phyloP scores from a whole-genome alignment of 2,888 invertebrate genomes.

The Pheosia tremula region DNA sequence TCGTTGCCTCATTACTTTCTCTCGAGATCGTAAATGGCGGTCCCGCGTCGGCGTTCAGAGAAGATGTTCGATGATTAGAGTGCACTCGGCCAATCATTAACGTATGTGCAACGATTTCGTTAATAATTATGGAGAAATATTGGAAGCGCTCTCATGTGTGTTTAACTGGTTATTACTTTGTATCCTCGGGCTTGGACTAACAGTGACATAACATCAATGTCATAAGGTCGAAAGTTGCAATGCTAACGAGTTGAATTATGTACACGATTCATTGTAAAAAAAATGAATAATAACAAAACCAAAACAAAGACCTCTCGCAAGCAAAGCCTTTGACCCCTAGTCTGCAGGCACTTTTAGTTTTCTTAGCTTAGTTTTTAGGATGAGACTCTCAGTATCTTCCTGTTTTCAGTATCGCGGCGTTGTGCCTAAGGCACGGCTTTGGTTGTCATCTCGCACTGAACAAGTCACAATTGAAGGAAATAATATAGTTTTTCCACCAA shows the following conservation, averaged over 20 bases:
- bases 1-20: conserved; percentile 51
- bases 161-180: conserved; percentile 75
- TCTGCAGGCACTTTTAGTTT: too few species aligned
- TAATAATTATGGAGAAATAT: conserved; percentile 73
- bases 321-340: too few species aligned
- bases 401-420: conserved; percentile 48
- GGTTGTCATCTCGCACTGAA: conserved; percentile 55
- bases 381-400: conserved; percentile 31
- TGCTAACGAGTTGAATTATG: not conserved
- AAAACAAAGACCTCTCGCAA: too few species aligned
- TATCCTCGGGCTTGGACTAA: conserved; percentile 65
- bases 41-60: conserved; percentile 47
- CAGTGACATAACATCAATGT: conserved; percentile 55
- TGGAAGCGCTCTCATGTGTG: conserved; percentile 64
- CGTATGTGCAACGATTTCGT: conserved; percentile 65
- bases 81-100: conserved; percentile 59
- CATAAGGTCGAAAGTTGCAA: conserved; percentile 45
- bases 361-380: not conserved
- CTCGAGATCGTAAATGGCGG: conserved; percentile 48
- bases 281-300: too few species aligned
- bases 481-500: conserved; percentile 53
- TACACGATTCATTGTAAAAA: too few species aligned
- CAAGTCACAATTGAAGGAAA: conserved; percentile 61
- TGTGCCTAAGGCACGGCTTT: conserved; percentile 63
- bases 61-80: conserved; percentile 56